These are phyloP conservation scores for Limulus polyphemus DNA, from an alignment of 2,888 invertebrate species.

Conservation along the genomic window DNA sequence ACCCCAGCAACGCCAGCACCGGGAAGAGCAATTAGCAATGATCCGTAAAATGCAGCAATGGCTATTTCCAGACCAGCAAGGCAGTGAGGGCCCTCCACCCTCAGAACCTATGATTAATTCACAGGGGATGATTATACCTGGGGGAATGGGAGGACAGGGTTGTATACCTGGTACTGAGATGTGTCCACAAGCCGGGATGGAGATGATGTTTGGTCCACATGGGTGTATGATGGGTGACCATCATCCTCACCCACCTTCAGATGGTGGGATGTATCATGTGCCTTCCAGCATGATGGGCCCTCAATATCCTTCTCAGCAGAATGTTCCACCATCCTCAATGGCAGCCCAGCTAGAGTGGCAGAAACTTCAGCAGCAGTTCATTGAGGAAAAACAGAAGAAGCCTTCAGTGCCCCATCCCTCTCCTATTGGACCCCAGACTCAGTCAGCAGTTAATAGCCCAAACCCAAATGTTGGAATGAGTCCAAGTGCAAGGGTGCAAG, in stretches of 20 bases:
- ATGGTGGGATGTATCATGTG: slow-evolving; percentile 4
- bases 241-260: slow-evolving; percentile 14
- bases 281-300: slow-evolving; percentile 9
- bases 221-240: slow-evolving; percentile 13
- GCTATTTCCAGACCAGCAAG: slow-evolving; percentile 59
- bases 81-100: no score
- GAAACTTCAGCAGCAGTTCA: slow-evolving; percentile 74
- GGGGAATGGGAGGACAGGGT: slow-evolving; percentile 23
- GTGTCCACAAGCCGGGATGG: slow-evolving; percentile 23
- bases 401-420: slow-evolving; percentile 22
- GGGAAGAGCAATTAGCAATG: slow-evolving; percentile 83
- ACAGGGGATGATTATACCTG: slow-evolving; percentile 4
- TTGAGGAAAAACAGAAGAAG: slow-evolving; percentile 54
- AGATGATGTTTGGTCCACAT: neutral
- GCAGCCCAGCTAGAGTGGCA: slow-evolving; percentile 56
- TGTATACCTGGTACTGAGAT: slow-evolving; percentile 18
- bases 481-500: slow-evolving; percentile 42
- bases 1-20: slow-evolving; percentile 84
- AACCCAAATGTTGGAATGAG: slow-evolving; percentile 28
- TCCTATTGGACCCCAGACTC: neutral
- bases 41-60: slow-evolving; percentile 84
- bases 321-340: no score
- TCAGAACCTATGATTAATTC: neutral
- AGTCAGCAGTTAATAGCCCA: slow-evolving; percentile 25
- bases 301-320: slow-evolving; percentile 9